Base-by-base conservation (phyloP, 2,888 invertebrate genomes). In the Alviniconcha strummeri region DNA sequence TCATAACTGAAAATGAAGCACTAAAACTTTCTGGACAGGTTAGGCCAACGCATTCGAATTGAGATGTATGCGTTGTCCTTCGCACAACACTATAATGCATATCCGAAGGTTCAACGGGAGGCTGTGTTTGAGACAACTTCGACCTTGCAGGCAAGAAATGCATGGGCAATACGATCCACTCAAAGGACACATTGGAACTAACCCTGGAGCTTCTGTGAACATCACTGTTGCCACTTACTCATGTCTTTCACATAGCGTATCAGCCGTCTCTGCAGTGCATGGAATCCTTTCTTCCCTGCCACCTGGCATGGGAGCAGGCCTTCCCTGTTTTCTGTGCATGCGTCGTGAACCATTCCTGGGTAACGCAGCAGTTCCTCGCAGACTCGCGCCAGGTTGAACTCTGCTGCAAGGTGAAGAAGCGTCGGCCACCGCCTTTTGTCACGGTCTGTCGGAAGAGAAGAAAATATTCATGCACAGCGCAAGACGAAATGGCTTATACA, bases 401-500 rank as follows among this genome's bases (percentile, higher is more conserved):
- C 87, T 0, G 87, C 87, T 2, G 85, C 85, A 77, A 87, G 85
- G 75, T 87, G 87, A 11, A 87, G 84, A 7, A 85, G 79, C n/a
- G 82, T 85, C 2, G 85, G 85, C 78, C 84, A 87, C n/a, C 56
- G 67, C 6, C 75, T 64, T 13, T 76, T 69, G 3, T 67, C 56
- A 36, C 57, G 60, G 15, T 78, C 78, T 57, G 8, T 36, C 5
- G 36, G 52, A 4, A 64, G 8, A 78, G 15, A 52, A 13, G 36
- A 13, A 74, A 52, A 36, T 19, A 6, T 52, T 74, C 13, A 13
- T 15, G 8, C 19, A 17, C 0, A 71, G n/a, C 19, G 19, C 9
- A 19, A 19, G 4, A 4, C 19, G 71, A n/a, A 9, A n/a, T 71
- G 19, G 19, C 17, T 19, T 67, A 11, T 67, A 67, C 15, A 11